Evolutionary conservation across 2,113 vertebrate species (phyloP), one percentile per base, ranked within the genome.

Genomic region (Chroicocephalus ridibundus): DNA sequence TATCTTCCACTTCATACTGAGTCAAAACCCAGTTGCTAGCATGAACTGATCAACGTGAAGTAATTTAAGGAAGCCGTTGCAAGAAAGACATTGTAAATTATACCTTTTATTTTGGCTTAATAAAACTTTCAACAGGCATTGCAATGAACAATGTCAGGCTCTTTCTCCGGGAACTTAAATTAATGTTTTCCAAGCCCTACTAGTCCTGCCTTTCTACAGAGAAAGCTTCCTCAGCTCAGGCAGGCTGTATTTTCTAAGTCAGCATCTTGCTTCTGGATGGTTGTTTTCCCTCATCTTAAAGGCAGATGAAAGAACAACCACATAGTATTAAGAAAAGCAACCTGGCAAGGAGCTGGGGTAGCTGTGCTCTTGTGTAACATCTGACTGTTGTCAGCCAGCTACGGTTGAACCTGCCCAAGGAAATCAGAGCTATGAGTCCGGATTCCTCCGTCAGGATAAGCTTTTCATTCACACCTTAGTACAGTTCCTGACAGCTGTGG

Each of bases 391-490:
- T 96, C 96, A 94, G 80, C 66, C 91, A 61, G 55, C 91, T 74
- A 51, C 2, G 6, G 69, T 57, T 96, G 90, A 95, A 95, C 84
- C 94, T 96, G 96, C 95, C 95, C 83, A 81, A 84, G 85, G 87
- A 97, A 96, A 96, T 97, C 94, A 96, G 93, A 77, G 76, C 69
- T 65, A 29, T 60, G 86, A 96, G 90, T 91, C 46, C 5, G 1
- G 90, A 97, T 95, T 74, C 81, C 76, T 95, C 89, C 96, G 94
- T 97, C 93, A 94, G 92, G 96, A 94, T 96, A 97, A 98, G 95
- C 93, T 96, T 96, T 96, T 98, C 97, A 97, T 97, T 97, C 95
- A 96, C 96, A 98, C 96, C 95, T 97, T 95, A 31, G 57, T 93
- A 96, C 94, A 96, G 88, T 22, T 96, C 87, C 88, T 97, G 97